Conservation (phyloP, 2,888 invertebrate genomes). For the Drosophila diplacantha region DNA sequence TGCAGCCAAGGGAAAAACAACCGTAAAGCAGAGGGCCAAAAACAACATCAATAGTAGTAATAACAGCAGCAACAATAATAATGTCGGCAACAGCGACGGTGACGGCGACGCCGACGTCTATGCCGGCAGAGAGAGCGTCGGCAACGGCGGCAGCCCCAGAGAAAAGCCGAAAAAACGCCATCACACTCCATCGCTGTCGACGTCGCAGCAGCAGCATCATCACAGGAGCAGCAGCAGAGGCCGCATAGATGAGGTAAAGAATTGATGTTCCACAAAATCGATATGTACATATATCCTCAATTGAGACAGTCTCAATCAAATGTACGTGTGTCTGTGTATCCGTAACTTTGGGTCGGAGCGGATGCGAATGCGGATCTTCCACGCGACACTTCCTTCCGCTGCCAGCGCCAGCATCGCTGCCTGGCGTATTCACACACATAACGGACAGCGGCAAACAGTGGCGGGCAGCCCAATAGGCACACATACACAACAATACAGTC, state of each 20-base stretch:
- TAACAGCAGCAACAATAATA: slow-evolving; percentile 13
- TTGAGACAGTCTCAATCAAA: slow-evolving; percentile 7
- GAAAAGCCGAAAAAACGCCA: slow-evolving; percentile 22
- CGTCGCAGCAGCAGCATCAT: slow-evolving; percentile 40
- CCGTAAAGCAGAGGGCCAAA: slow-evolving; percentile 26
- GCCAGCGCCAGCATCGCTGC: slow-evolving; percentile 5
- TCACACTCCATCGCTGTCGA: slow-evolving; percentile 47
- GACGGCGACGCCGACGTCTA: slow-evolving; percentile 41
- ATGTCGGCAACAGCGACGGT: slow-evolving; percentile 21
- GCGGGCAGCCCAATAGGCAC: slow-evolving; percentile 13
- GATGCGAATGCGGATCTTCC: slow-evolving; percentile 5
- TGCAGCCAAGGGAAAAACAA: slow-evolving; percentile 20
- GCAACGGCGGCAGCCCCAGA: slow-evolving; percentile 23
- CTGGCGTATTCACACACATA: slow-evolving; percentile 4
- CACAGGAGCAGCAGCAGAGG: slow-evolving; percentile 41
- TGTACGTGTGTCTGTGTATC: slow-evolving; percentile 6
- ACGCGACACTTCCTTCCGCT: slow-evolving; percentile 10
- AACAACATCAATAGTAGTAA: slow-evolving; percentile 16
- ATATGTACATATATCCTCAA: slow-evolving; percentile 1
- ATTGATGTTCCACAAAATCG: slow-evolving; percentile 16
- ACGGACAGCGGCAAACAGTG: slow-evolving; percentile 4
- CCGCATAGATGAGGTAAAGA: slow-evolving; percentile 29
- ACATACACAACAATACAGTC: neutral
- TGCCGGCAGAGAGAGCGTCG: slow-evolving; percentile 38
- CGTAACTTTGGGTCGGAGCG: slow-evolving; percentile 18